Evolutionary conservation across 2,888 invertebrate genomes (phyloP), one percentile per base, ranked within the genome.

Genomic region (Peribatodes rhomboidaria): DNA sequence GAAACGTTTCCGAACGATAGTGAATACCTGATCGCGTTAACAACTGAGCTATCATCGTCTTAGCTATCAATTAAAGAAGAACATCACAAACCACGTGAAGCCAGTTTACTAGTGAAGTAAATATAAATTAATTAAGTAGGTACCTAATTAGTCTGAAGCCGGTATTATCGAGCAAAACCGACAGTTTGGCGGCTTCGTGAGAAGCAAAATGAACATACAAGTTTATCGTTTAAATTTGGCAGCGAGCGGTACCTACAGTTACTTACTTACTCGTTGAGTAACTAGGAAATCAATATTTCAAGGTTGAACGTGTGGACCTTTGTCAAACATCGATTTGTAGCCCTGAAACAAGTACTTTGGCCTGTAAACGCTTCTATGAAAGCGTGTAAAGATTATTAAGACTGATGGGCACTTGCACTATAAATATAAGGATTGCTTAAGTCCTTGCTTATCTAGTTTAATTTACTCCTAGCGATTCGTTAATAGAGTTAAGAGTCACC

Each of bases 241-340:
- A 35, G 35, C 20, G 35, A 50, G 3, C 31, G 27, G 44, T 13
- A 27, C n/a, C n/a, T n/a, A n/a, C 13, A 16, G 20, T 50, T 50
- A 11, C 13, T 13, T 18, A 16, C n/a, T 50, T 50, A 18, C 18
- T 10, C 35, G n/a, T n/a, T n/a, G n/a, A n/a, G n/a, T n/a, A 13
- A 35, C 33, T 18, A 44, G 44, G 44, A 20, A 55, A 55, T 44
- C 55, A 44, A 55, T 55, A 55, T 55, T 55, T 55, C 55, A 55
- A 55, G 42, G 55, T 18, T 20, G 18, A 33, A 20, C 10, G 35
- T 55, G 42, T 55, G 55, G 55, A 55, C 55, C 20, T 44, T 44
- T 55, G 33, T 44, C 33, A 44, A 53, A 22, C 39, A 53, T 53
- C 39, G 39, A 41, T 53, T 27, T 53, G 11, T 53, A 39, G 14